These are phyloP conservation scores for Mylabris phalerata DNA, from an alignment of 1,140 invertebrate genomes.

Conservation along the genomic window DNA sequence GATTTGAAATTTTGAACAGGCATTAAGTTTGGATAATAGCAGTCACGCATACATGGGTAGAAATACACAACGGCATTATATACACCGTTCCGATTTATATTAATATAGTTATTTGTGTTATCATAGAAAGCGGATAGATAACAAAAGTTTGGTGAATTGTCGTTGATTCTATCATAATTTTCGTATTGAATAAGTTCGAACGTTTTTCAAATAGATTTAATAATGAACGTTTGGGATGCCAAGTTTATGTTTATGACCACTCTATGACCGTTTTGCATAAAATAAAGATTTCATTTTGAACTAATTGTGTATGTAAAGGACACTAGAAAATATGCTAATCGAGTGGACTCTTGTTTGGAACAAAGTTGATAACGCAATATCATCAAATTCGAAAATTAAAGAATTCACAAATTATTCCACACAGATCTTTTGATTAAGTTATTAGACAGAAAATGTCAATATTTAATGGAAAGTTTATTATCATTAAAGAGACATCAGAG, in stretches of 20 bases:
- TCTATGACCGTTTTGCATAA: slow-evolving; percentile 12
- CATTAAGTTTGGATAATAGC: slow-evolving; percentile 16
- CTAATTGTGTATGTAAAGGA: slow-evolving; percentile 12
- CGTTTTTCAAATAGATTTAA: no score
- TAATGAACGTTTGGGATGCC: no score
- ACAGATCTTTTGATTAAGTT: no score
- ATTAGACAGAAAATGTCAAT: no score
- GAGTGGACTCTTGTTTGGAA: not conserved
- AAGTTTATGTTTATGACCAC: slow-evolving; percentile 5
- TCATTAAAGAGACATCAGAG: no score
- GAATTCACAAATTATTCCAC: no score
- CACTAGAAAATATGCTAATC: slow-evolving; percentile 11
- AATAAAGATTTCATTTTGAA: slow-evolving; percentile 13
- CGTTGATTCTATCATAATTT: no score
- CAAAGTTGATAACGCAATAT: no score
- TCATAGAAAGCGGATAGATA: slow-evolving; percentile 1
- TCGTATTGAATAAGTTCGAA: no score
- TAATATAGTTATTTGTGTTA: slow-evolving; percentile 20
- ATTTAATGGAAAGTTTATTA: no score
- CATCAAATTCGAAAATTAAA: no score
- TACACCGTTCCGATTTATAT: slow-evolving; percentile 20
- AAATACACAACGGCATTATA: slow-evolving; percentile 9
- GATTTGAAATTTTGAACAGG: slow-evolving; percentile 20
- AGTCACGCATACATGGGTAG: not conserved
- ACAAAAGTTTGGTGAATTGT: no score